Evolutionary conservation across 2,888 invertebrate genomes (phyloP).

Genomic region (Calameuta pallipes): DNA sequence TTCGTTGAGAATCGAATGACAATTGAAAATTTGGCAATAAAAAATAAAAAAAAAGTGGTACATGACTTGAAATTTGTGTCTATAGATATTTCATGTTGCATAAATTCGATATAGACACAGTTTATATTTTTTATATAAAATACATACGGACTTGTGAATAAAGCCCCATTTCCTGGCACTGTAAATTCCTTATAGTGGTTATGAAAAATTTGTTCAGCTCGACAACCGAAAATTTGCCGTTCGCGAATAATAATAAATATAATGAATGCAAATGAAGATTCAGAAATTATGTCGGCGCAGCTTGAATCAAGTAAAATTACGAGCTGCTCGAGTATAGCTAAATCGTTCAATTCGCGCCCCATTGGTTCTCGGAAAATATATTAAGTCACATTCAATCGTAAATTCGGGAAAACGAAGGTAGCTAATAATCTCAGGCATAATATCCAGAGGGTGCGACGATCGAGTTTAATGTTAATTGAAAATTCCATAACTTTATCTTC

Average conservation of each 20-base stretch:
- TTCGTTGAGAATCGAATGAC: too few species aligned
- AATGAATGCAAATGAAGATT: constrained; percentile 51
- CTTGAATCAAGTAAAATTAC: constrained; percentile 29
- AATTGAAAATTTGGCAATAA: too few species aligned
- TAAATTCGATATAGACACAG: too few species aligned
- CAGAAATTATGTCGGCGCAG: constrained; percentile 26
- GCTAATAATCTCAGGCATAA: constrained; percentile 49
- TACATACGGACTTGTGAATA: too few species aligned
- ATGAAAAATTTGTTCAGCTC: constrained; percentile 20
- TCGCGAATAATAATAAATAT: constrained; percentile 47
- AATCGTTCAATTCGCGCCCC: constrained; percentile 38
- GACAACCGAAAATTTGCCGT: constrained; percentile 27
- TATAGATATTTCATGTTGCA: too few species aligned
- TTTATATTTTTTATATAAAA: too few species aligned
- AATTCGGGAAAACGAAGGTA: constrained; percentile 36
- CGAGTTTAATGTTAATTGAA: too few species aligned
- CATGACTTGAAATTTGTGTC: too few species aligned
- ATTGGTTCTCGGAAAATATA: constrained; percentile 43
- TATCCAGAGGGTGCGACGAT: constrained; percentile 20
- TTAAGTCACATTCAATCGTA: constrained; percentile 56
- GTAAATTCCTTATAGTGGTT: too few species aligned
- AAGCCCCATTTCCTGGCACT: too few species aligned
- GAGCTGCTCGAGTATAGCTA: constrained; percentile 32
- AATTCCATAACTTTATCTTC: too few species aligned
- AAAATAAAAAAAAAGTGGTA: too few species aligned